A percentile compares a stretch with the other conserved stretches of the same genome.
These are phyloP conservation scores for Dasypus novemcinctus DNA, from an alignment of 2,113 vertebrate genomes.

Conservation along the genomic window DNA sequence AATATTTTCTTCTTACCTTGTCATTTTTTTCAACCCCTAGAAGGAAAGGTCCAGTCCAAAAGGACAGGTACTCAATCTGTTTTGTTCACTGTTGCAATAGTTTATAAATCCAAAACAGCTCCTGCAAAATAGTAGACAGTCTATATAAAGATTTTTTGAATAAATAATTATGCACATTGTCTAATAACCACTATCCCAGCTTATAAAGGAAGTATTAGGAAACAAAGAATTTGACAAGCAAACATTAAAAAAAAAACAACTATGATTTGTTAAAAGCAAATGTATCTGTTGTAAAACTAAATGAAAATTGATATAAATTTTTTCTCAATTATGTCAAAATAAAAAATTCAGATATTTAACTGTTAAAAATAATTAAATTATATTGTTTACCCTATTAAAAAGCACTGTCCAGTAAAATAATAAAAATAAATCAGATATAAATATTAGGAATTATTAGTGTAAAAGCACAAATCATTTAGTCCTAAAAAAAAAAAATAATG, in stretches of 20 bases:
- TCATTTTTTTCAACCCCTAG: background rate
- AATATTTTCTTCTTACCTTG: background rate
- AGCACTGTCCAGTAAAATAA: background rate
- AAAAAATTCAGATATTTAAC: background rate
- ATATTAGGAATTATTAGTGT: background rate
- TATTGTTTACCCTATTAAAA: background rate
- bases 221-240: background rate
- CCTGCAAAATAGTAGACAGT: background rate
- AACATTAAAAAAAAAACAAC: background rate
- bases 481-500: background rate
- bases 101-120: background rate
- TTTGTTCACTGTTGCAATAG: background rate
- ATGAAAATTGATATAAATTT: background rate
- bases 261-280: background rate
- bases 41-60: background rate
- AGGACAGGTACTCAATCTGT: background rate
- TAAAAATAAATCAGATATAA: background rate
- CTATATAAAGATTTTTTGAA: background rate
- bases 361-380: background rate
- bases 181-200: background rate
- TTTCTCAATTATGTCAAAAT: background rate
- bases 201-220: background rate
- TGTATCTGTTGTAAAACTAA: background rate
- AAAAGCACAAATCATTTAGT: background rate
- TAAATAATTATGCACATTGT: background rate